A percentile compares a stretch with the other conserved stretches of the same genome.
Conservation (phyloP, 2,797 vertebrate species). For the Aselliscus stoliczkanus region DNA sequence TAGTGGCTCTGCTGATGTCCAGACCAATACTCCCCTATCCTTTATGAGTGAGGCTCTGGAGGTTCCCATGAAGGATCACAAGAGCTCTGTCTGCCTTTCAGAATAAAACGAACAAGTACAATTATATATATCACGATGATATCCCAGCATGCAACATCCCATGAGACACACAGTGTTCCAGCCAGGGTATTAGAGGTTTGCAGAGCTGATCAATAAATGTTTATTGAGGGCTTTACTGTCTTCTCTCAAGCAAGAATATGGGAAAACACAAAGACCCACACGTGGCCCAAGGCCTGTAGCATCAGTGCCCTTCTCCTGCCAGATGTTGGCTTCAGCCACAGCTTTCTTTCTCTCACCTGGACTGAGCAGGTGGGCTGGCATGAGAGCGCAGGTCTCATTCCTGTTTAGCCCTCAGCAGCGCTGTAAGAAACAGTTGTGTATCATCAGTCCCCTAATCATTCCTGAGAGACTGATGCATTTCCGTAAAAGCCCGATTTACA, state of each 20-base stretch:
- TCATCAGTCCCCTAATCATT: background rate
- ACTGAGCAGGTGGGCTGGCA: background rate
- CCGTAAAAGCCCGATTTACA: constrained; percentile 32
- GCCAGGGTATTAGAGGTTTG: background rate
- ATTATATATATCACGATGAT: background rate
- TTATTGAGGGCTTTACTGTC: background rate
- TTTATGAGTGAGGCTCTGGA: background rate
- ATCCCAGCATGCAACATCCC: background rate
- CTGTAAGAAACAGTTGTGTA: background rate
- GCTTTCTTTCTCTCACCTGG: background rate
- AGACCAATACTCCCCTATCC: background rate
- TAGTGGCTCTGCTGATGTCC: background rate
- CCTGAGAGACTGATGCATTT: background rate
- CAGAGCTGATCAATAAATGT: background rate
- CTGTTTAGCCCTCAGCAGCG: background rate
- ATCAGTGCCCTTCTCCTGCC: background rate
- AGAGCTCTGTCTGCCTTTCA: background rate
- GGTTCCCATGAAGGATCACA: background rate
- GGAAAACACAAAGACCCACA: background rate
- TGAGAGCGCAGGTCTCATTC: background rate
- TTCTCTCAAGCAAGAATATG: background rate
- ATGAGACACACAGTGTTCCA: background rate
- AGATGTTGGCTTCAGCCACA: background rate
- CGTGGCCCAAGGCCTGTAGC: background rate
- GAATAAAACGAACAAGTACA: background rate